Evolutionary conservation across 92 coral and sea anemone genomes (phyloP).

Genomic region (Zoanthus sociatus): DNA sequence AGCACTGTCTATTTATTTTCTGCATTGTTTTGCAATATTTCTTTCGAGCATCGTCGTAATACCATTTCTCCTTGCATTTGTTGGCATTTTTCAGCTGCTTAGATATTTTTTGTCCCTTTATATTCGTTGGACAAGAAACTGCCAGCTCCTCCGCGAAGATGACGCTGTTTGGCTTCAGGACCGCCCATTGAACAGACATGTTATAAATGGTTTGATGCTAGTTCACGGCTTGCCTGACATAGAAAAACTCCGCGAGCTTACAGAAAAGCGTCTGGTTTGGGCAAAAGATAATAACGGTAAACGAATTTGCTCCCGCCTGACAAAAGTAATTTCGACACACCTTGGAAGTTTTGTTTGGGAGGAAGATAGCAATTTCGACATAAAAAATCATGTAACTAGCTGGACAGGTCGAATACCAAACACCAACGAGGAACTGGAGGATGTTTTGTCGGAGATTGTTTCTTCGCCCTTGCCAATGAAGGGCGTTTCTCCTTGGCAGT

Average conservation of each 20-base stretch:
- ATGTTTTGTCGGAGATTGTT: constrained; percentile 74
- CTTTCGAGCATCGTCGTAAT: constrained; percentile 57
- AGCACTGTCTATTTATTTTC: constrained; percentile 32
- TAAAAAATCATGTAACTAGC: constrained; percentile 76
- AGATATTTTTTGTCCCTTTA: constrained; percentile 58
- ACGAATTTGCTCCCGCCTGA: constrained; percentile 82
- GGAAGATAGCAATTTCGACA: constrained; percentile 79
- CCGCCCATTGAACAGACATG: constrained; percentile 88
- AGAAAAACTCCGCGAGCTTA: constrained; percentile 75
- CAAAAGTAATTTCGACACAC: constrained; percentile 76
- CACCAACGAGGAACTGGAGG: constrained; percentile 73
- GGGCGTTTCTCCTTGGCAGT: constrained; percentile 92
- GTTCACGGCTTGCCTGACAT: constrained; percentile 86
- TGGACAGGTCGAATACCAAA: constrained; percentile 86
- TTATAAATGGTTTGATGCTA: constrained; percentile 86
- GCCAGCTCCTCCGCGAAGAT: constrained; percentile 82
- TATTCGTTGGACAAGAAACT: constrained; percentile 65
- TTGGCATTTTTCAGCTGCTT: constrained; percentile 63
- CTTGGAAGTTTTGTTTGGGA: constrained; percentile 89
- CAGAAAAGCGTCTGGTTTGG: constrained; percentile 82
- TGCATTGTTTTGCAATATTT: constrained; percentile 65
- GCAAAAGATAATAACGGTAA: constrained; percentile 79
- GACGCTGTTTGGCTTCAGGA: constrained; percentile 99
- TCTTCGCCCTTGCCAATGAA: constrained; percentile 68
- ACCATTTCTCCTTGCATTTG: constrained; percentile 67